These are phyloP conservation scores for Leucoraja ocellata DNA, from an alignment of 2,797 vertebrate species.

Conservation along the genomic window DNA sequence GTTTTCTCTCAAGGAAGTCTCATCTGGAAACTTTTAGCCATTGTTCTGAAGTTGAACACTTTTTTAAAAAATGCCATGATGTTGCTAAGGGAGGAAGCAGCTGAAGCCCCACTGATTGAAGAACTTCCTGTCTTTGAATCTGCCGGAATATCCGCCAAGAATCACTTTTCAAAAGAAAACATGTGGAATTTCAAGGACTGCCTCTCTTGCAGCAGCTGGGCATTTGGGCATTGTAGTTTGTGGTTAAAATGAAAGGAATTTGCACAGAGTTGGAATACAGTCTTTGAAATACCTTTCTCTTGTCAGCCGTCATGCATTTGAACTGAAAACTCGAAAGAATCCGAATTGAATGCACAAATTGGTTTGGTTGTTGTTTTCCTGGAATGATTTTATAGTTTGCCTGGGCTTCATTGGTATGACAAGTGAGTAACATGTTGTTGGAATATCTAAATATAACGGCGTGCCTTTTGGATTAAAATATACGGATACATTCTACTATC, in stretches of 20 bases:
- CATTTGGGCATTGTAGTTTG: slow-evolving; percentile 45
- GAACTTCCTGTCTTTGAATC: slow-evolving; percentile 96
- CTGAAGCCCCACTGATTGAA: slow-evolving; percentile 69
- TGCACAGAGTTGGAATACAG: slow-evolving; percentile 44
- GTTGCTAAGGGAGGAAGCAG: slow-evolving; percentile 75
- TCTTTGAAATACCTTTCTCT: slow-evolving; percentile 42
- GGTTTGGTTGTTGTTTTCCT: background rate
- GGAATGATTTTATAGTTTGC: background rate
- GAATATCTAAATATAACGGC: background rate
- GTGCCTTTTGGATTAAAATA: background rate
- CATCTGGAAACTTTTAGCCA: slow-evolving; percentile 27
- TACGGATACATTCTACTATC: background rate
- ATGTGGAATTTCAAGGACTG: slow-evolving; percentile 52
- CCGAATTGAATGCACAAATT: slow-evolving; percentile 23
- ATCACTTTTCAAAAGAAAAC: slow-evolving; percentile 88
- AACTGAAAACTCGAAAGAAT: background rate
- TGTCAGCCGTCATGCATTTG: background rate
- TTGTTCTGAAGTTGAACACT: slow-evolving; percentile 26
- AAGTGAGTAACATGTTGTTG: slow-evolving; percentile 14
- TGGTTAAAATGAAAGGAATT: slow-evolving; percentile 50
- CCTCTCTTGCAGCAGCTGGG: slow-evolving; percentile 58
- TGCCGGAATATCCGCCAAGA: slow-evolving; percentile 87
- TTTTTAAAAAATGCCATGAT: slow-evolving; percentile 44
- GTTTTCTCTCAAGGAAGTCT: background rate
- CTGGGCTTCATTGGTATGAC: background rate